Base-by-base conservation (phyloP, 2,888 invertebrate species). In the Cheilosia pagana region DNA sequence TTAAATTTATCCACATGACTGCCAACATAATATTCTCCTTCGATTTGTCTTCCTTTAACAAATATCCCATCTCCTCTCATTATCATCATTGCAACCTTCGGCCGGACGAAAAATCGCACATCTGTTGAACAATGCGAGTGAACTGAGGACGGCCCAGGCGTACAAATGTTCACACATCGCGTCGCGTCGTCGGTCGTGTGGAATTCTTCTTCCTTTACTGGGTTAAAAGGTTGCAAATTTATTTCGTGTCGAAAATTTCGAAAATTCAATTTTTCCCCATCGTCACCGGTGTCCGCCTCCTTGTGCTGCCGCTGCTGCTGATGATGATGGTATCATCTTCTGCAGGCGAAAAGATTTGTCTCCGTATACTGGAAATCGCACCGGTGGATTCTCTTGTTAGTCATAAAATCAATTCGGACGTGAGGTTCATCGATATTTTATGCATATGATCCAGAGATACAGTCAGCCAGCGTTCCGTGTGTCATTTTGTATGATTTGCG, bases 151-250 rank as follows among this genome's bases (percentile, higher is more conserved):
- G 12, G 14, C 12, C 12, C 10, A 52, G 14, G 19, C 39, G 53
- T 16, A 53, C 25, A 25, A 53, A 39, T 53, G 23, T 74, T 60
- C 72, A 72, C 72, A 82, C 76, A 71, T 82, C 21, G 60, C 31
- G 16, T 21, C n/a, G n/a, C n/a, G n/a, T n/a, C n/a, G n/a, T n/a
- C n/a, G n/a, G n/a, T n/a, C 28, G 43, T 25, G 35, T 28, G 55
- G 48, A 70, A 79, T 74, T 63, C 63, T 74, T 63, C 63, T 28
- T 65, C 70, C 59, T 70, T 83, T 63, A 75, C 65, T 86, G 76
- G 85, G 85, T 86, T 86, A 81, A 81, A 81, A 86, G 81, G 81
- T 86, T 86, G 81, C 86, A 86, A 86, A 86, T 86, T 81, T 81
- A 85, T 81, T 81, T 86, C 81, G 76, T 86, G 86, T 86, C 81